These are phyloP conservation scores for Thalpophila matura DNA, from an alignment of 2,888 invertebrate species.

Conservation along the genomic window DNA sequence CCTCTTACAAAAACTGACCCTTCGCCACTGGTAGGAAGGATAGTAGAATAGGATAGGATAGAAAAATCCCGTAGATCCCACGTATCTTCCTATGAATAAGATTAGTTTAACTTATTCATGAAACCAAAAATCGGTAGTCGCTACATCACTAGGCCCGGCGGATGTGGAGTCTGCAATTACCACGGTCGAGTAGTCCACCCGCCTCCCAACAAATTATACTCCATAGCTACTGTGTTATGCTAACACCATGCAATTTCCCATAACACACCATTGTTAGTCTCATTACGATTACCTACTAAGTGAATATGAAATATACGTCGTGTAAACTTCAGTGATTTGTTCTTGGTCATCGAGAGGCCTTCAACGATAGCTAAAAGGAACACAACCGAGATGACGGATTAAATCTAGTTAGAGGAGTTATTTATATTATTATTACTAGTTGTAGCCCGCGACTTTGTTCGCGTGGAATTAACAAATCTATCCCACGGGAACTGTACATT, in stretches of 20 bases:
- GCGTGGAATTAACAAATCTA: no score
- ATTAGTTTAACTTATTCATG: not conserved
- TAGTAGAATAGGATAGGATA: no score
- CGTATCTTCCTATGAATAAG: no score
- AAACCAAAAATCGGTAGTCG: not conserved
- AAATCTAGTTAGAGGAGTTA: no score
- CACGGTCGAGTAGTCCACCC: slow-evolving; percentile 31
- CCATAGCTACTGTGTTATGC: not conserved
- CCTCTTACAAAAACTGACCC: no score
- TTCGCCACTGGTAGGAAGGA: no score
- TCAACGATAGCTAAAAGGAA: not conserved
- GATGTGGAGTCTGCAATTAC: slow-evolving; percentile 41
- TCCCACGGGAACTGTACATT: no score
- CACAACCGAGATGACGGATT: no score
- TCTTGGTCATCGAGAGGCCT: not conserved
- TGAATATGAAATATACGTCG: slow-evolving; percentile 27
- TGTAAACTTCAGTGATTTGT: not conserved
- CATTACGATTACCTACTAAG: slow-evolving; percentile 6
- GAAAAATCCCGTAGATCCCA: no score
- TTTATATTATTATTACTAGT: no score
- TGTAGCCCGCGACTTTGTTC: no score
- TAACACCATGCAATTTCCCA: slow-evolving; percentile 29
- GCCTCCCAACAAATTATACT: slow-evolving; percentile 38
- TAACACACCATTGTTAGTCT: slow-evolving; percentile 10
- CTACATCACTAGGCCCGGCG: slow-evolving; percentile 47